Evolutionary conservation across 2,888 invertebrate genomes (phyloP).

Genomic region (Chrysodeixis includens): DNA sequence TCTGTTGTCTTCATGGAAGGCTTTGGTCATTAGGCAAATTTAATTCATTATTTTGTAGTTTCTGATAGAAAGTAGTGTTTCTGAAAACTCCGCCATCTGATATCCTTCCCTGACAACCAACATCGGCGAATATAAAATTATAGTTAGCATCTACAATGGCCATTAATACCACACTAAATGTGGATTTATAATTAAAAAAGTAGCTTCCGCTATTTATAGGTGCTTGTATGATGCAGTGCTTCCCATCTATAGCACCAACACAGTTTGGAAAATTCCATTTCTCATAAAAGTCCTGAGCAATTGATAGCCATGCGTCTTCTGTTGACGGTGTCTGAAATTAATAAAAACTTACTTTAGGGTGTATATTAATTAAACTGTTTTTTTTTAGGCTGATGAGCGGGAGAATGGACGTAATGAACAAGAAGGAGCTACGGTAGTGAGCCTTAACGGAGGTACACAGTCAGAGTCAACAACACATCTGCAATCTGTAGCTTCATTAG

Average conservation of each 20-base stretch:
- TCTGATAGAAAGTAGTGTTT: constrained; percentile 54
- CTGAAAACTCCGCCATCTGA: constrained; percentile 28
- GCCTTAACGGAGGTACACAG: too few species aligned
- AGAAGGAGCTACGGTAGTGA: too few species aligned
- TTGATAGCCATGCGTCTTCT: too few species aligned
- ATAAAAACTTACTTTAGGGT: too few species aligned
- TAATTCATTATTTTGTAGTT: constrained; percentile 42
- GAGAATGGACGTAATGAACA: too few species aligned
- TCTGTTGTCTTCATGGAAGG: constrained; percentile 24
- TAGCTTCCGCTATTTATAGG: not conserved
- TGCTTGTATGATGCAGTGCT: constrained; percentile 29
- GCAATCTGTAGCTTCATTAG: too few species aligned
- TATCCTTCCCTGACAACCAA: constrained; percentile 58
- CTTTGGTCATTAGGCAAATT: constrained; percentile 47
- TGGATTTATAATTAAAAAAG: not conserved
- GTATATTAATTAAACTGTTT: too few species aligned
- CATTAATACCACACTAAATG: not conserved
- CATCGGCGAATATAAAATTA: constrained; percentile 13
- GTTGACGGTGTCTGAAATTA: too few species aligned
- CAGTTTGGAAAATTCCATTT: too few species aligned
- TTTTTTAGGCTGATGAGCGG: too few species aligned
- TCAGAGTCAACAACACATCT: too few species aligned
- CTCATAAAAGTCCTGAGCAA: too few species aligned
- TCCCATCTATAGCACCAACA: constrained; percentile 45
- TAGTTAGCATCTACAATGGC: constrained; percentile 61